A percentile compares a stretch with the other conserved stretches of the same genome.
These are phyloP conservation scores for Cyclura pinguis DNA, from an alignment of 2,797 vertebrate genomes.

Conservation along the genomic window DNA sequence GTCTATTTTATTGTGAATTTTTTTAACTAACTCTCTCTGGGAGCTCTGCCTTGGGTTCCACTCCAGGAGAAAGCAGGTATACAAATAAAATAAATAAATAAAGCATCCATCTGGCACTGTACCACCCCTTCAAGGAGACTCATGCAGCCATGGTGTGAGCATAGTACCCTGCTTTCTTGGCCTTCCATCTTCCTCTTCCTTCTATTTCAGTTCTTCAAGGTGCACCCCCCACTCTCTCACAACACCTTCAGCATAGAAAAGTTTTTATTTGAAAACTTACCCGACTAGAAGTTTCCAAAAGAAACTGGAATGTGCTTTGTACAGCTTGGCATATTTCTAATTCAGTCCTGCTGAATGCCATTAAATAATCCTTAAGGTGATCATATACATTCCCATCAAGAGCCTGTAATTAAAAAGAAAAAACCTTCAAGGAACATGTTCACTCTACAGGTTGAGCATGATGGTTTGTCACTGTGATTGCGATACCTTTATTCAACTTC, in stretches of 20 bases:
- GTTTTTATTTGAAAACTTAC: conserved; percentile 79
- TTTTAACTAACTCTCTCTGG: no score
- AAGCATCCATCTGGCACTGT: rapidly evolving
- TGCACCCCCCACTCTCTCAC: no score
- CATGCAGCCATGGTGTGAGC: rapidly evolving
- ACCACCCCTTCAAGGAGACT: not conserved
- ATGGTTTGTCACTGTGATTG: rapidly evolving
- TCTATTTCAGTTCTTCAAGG: not conserved
- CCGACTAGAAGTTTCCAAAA: conserved; percentile 95
- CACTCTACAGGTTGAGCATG: rapidly evolving
- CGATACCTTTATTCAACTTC: not conserved
- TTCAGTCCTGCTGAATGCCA: conserved; percentile 93
- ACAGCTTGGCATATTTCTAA: conserved; percentile 93
- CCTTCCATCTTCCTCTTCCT: not conserved
- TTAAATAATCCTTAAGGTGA: conserved; percentile 96
- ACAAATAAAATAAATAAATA: no score
- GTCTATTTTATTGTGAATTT: no score
- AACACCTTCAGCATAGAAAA: not conserved
- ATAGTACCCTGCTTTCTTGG: rapidly evolving
- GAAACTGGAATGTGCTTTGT: conserved; percentile 96
- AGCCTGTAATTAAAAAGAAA: conserved; percentile 75
- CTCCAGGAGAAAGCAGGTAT: no score
- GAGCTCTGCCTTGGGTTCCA: no score
- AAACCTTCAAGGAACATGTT: not conserved
- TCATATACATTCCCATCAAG: conserved; percentile 95